Base-by-base conservation (phyloP, 2,113 vertebrate species). In the Panthera tigris region DNA sequence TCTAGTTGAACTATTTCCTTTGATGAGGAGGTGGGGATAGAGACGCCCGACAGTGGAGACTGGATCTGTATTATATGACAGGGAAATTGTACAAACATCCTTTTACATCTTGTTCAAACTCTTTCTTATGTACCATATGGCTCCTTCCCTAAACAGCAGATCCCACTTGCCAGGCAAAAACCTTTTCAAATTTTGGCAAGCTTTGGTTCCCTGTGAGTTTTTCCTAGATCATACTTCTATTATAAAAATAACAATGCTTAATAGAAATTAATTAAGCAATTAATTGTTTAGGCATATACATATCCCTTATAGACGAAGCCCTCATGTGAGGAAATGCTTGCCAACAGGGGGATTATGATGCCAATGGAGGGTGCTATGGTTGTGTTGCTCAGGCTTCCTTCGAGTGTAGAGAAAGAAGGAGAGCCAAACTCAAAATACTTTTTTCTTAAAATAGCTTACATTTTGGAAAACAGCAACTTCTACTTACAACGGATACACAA, bases 121-220 rank as follows among this genome's bases (percentile, higher is more conserved):
- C 27, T 84, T 74, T 79, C 13, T 39, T 90, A 25, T 45, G 19
- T 65, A 16, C 21, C 29, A 21, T n/a, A 63, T n/a, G 4, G 10
- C 25, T 73, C 21, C 52, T 78, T 78, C 16, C 81, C 65, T 87
- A 94, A 93, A 80, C 50, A 69, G 55, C 29, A 92, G 16, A 41
- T 63, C 19, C 31, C 7, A 87, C 31, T 95, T 88, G 39, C 68
- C 45, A 91, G 55, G 50, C 36, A 68, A 95, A 95, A 94, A 73
- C 9, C 39, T 86, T 73, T 57, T 29, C 15, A 41, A 84, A 55
- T 48, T 88, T 81, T 96, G 82, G 61, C 52, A 86, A 50, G 27
- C 31, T 84, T 89, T 94, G 71, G 25, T 93, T 92, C 84, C 71
- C 83, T 79, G 16, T 83, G 33, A 76, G n/a, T 89, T 89, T 95